phyloP scores from a whole-genome alignment of 2,888 invertebrate species.

The Ormyrus rosae region DNA sequence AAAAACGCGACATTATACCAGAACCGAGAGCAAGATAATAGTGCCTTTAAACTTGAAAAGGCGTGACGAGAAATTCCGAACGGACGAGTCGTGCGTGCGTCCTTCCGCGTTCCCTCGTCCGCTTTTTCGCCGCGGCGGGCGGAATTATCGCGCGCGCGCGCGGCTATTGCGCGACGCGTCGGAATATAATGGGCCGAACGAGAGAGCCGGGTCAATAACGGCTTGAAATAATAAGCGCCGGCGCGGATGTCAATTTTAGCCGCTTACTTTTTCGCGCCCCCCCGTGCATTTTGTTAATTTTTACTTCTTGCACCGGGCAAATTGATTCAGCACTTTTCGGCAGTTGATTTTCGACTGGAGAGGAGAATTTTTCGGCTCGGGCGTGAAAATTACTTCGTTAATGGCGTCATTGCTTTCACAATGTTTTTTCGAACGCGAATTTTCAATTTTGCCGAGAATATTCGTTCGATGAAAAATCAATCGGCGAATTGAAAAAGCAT shows the following conservation, averaged over 20 bases:
- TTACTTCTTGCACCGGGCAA: neutral
- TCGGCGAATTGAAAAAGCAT: too few relatives aligned
- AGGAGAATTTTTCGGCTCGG: too few relatives aligned
- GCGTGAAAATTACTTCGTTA: too few relatives aligned
- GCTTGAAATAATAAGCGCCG: conserved; percentile 37
- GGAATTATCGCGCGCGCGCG: conserved; percentile 18
- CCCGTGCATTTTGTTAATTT: too few relatives aligned
- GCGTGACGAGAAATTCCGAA: conserved; percentile 33
- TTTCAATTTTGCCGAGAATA: too few relatives aligned
- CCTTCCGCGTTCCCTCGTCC: too few relatives aligned
- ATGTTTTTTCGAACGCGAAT: too few relatives aligned
- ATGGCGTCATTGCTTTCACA: too few relatives aligned
- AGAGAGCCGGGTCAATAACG: conserved; percentile 19
- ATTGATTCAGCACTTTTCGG: conserved; percentile 30
- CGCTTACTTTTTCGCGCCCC: neutral
- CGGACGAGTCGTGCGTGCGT: conserved; percentile 1
- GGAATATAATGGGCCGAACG: conserved; percentile 3
- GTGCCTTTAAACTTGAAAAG: conserved; percentile 12
- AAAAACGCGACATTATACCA: neutral
- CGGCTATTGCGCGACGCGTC: neutral
- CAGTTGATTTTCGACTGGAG: conserved; percentile 5
- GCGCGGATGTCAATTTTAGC: neutral
- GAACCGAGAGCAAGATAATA: conserved; percentile 5
- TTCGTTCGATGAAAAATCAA: too few relatives aligned
- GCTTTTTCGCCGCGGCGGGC: neutral